Conservation (phyloP, 1,140 invertebrate genomes). For the Chelonus insularis region DNA sequence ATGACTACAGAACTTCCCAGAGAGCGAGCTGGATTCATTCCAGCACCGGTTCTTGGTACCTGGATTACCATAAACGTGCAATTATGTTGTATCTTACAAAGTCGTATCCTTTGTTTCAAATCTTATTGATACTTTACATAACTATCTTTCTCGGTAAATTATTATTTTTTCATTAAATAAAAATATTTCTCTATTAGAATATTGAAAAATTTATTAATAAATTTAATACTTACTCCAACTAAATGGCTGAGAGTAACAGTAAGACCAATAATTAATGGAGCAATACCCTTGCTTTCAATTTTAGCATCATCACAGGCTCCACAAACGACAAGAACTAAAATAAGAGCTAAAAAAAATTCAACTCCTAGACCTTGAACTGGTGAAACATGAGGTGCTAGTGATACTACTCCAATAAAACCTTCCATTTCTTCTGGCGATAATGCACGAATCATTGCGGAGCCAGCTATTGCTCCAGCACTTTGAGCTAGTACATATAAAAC, state of each 20-base stretch:
- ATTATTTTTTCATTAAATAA: too few species aligned
- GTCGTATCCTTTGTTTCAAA: too few species aligned
- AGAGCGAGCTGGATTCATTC: slow-evolving; percentile 88
- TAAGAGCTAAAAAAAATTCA: slow-evolving; percentile 88
- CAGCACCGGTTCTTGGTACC: slow-evolving; percentile 79
- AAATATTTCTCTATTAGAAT: slow-evolving; percentile 12
- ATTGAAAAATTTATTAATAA: not conserved
- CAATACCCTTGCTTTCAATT: slow-evolving; percentile 76
- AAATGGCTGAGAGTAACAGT: slow-evolving; percentile 86
- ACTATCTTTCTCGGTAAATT: too few species aligned
- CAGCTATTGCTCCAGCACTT: slow-evolving; percentile 81
- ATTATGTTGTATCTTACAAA: too few species aligned
- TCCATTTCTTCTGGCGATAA: slow-evolving; percentile 51
- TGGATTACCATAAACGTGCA: slow-evolving; percentile 37
- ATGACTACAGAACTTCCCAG: slow-evolving; percentile 83
- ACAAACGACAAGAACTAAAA: slow-evolving; percentile 86
- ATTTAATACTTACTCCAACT: slow-evolving; percentile 69
- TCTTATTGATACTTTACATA: too few species aligned
- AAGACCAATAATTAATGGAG: slow-evolving; percentile 87
- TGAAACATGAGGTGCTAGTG: slow-evolving; percentile 65
- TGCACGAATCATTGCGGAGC: slow-evolving; percentile 71
- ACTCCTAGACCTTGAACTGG: slow-evolving; percentile 81
- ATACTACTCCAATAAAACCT: slow-evolving; percentile 60
- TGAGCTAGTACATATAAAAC: slow-evolving; percentile 83
- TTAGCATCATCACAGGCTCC: slow-evolving; percentile 78